Evolutionary conservation across 1,140 invertebrate species (phyloP), one percentile per base, ranked within the genome.

Genomic region (Pseudoatta argentina): DNA sequence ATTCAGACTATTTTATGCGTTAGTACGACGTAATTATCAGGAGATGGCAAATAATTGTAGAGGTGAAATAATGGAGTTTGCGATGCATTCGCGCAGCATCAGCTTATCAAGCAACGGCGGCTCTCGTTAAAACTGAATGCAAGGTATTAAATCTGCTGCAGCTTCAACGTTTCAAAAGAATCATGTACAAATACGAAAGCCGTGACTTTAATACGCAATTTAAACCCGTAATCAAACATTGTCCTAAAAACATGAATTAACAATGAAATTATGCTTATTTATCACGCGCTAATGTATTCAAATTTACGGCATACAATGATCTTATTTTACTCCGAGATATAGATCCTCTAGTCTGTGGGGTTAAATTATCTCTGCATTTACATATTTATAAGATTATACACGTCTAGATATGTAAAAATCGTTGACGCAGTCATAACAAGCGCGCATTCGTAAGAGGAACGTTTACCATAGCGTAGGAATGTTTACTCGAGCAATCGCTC

Each of bases 231-330:
- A 81, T 81, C 78, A 72, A 44, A 44, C 51, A 51, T 57, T 57
- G 34, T 16, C 34, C 78, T 71, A 71, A 81, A 81, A 81, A 81
- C 78, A 72, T 72, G 51, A 71, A 81, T 81, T 81, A 81, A 81
- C 66, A 57, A 66, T n/a, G 55, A 81, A 81, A 81, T 81, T 71
- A 81, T 72, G 51, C 51, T 81, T 81, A 55, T 67, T 69, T 71
- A 81, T 71, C 78, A 59, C 78, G 21, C 51, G 66, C 34, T 72
- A 81, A 81, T 44, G 59, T 51, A 72, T 81, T 81, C 30, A 64
- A 81, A 81, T 81, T 81, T 81, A 81, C 66, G 78, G 34, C 34
- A 44, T 39, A 57, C 78, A 72, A 81, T 59, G 55, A 72, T 81
- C 64, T 12, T 81, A 69, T 71, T 64, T 66, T 16, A 57, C 27